A percentile compares a stretch with the other conserved stretches of the same genome.
phyloP scores from a whole-genome alignment of 2,888 invertebrate genomes.

The Ophion slaviceki region DNA sequence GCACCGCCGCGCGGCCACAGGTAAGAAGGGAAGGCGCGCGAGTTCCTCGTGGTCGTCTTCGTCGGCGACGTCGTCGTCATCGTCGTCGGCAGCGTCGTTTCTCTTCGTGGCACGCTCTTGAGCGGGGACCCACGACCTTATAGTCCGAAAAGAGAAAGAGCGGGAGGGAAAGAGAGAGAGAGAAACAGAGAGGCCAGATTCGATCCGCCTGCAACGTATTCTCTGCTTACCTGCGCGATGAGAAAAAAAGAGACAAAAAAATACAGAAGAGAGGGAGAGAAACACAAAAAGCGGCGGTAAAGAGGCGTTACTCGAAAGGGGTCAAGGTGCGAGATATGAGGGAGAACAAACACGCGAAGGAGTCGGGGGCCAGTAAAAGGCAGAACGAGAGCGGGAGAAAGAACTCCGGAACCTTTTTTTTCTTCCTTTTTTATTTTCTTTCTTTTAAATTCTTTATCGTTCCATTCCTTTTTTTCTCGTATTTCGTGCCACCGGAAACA shows the following conservation, averaged over 20 bases:
- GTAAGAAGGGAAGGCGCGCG: constrained; percentile 59
- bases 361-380: too few species aligned
- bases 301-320: constrained; percentile 52
- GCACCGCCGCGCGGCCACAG: constrained; percentile 62
- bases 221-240: constrained; percentile 48
- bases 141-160: constrained; percentile 43
- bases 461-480: too few species aligned
- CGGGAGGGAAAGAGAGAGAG: constrained; percentile 32
- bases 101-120: constrained; percentile 71
- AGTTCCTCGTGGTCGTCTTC: constrained; percentile 34
- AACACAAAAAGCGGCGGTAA: constrained; percentile 13
- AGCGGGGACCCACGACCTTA: constrained; percentile 46
- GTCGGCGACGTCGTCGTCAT: too few species aligned
- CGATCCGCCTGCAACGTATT: constrained; percentile 63
- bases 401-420: constrained; percentile 9
- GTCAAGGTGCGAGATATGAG: constrained; percentile 50
- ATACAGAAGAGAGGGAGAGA: constrained; percentile 22
- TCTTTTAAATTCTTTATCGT: too few species aligned
- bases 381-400: too few species aligned
- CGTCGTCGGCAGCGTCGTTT: constrained; percentile 51
- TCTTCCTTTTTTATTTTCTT: too few species aligned
- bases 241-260: neutral
- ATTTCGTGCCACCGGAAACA: constrained; percentile 28
- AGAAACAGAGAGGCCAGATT: constrained; percentile 39
- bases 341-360: constrained; percentile 39